Conservation (phyloP, 2,797 vertebrate genomes). For the Delichon dasypus region DNA sequence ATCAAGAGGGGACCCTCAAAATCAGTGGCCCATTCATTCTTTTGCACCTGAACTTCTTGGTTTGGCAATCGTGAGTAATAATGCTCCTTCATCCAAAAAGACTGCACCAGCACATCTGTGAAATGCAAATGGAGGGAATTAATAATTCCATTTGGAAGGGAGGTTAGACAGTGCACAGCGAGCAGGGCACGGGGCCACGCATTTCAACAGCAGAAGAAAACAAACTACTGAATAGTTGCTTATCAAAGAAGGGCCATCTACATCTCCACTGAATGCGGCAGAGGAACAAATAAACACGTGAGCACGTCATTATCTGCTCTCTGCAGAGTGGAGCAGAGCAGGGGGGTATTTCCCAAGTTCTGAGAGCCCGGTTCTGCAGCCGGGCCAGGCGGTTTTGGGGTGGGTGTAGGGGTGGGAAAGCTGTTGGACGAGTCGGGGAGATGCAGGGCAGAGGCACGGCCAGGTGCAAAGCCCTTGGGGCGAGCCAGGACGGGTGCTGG, state of each 20-base stretch:
- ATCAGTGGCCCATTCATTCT: slow-evolving; percentile 63
- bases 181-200: slow-evolving; percentile 42
- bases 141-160: slow-evolving; percentile 28
- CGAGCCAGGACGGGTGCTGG: rapidly evolving
- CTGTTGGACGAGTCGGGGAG: rapidly evolving
- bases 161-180: slow-evolving; percentile 21
- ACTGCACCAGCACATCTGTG: slow-evolving; percentile 29
- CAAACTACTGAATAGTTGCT: slow-evolving; percentile 50
- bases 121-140: slow-evolving; percentile 51
- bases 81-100: slow-evolving; percentile 20
- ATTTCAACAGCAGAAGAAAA: slow-evolving; percentile 50
- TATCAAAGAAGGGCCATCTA: slow-evolving; percentile 50
- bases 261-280: background rate
- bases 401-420: background rate
- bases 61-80: slow-evolving; percentile 55
- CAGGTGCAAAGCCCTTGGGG: background rate
- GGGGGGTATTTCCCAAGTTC: background rate
- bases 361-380: background rate
- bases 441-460: rapidly evolving
- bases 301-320: slow-evolving; percentile 1
- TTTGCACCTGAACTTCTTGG: slow-evolving; percentile 62
- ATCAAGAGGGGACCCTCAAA: slow-evolving; percentile 57
- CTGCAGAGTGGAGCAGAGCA: background rate
- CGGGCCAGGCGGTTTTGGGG: background rate
- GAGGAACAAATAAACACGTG: background rate